Evolutionary conservation across 2,888 invertebrate genomes (phyloP).

Genomic region (Laspeyria flexula): DNA sequence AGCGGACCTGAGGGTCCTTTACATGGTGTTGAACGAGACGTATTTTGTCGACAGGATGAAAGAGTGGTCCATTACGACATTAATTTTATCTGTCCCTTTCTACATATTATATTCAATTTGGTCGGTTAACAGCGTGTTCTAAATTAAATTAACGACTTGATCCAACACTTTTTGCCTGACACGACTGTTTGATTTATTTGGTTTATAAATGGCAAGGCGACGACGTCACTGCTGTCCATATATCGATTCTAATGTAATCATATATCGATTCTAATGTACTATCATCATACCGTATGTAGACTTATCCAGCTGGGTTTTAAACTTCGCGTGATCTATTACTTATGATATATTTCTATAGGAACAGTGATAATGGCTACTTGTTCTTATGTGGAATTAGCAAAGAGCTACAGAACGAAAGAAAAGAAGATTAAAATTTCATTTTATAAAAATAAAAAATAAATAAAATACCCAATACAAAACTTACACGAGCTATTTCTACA

Average conservation of each 20-base stretch:
- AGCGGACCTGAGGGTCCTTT: slow-evolving; percentile 8
- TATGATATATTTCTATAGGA: slow-evolving; percentile 2
- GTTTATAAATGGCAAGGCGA: slow-evolving; percentile 16
- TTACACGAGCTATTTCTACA: no score
- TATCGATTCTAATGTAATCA: slow-evolving; percentile 34
- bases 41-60: slow-evolving; percentile 22
- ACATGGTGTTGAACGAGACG: slow-evolving; percentile 23
- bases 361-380: neutral
- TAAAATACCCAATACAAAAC: no score
- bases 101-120: slow-evolving; percentile 1
- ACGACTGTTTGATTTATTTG: slow-evolving; percentile 23
- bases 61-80: slow-evolving; percentile 7
- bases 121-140: slow-evolving; percentile 5
- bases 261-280: slow-evolving; percentile 33
- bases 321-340: slow-evolving; percentile 24
- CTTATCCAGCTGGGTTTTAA: slow-evolving; percentile 15
- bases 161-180: slow-evolving; percentile 20
- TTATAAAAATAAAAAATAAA: no score
- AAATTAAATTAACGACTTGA: slow-evolving; percentile 18
- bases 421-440: no score
- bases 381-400: neutral
- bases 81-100: slow-evolving; percentile 1
- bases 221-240: slow-evolving; percentile 30
- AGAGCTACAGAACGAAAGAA: no score
- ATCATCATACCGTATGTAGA: slow-evolving; percentile 9